These are phyloP conservation scores for Limenitis camilla DNA, from an alignment of 2,888 invertebrate genomes.

Conservation along the genomic window DNA sequence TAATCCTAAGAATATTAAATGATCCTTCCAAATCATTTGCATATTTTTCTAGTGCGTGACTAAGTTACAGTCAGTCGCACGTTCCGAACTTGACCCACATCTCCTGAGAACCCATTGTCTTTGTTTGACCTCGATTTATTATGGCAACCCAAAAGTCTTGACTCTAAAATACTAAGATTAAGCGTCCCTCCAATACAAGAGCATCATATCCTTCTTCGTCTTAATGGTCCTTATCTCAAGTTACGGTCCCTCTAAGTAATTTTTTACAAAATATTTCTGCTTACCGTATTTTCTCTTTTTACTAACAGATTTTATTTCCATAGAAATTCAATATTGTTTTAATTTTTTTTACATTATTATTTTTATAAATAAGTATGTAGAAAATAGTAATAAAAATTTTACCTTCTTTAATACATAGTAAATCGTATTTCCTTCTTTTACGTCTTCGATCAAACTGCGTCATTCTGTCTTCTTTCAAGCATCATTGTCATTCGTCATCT, in stretches of 20 bases:
- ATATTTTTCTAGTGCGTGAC: constrained; percentile 39
- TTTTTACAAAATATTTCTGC: neutral
- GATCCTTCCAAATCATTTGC: constrained; percentile 14
- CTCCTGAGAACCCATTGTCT: constrained; percentile 59
- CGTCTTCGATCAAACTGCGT: no score
- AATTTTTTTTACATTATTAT: no score
- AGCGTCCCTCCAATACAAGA: constrained; percentile 22
- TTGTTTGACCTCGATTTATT: constrained; percentile 46
- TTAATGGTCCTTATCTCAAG: constrained; percentile 1
- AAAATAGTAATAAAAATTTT: no score
- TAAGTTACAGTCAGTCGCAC: constrained; percentile 39
- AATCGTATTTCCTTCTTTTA: no score
- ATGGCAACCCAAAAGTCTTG: constrained; percentile 47
- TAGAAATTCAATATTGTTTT: no score
- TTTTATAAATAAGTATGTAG: no score
- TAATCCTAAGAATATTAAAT: constrained; percentile 5
- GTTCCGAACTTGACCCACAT: constrained; percentile 66
- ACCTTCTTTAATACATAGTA: no score
- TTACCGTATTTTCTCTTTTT: neutral
- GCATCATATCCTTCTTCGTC: neutral
- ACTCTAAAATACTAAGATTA: constrained; percentile 19
- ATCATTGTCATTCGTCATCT: no score
- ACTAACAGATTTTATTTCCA: no score
- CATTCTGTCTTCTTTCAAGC: no score
- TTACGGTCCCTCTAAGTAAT: neutral